A percentile compares a stretch with the other conserved stretches of the same genome.
Evolutionary conservation across 2,797 vertebrate species (phyloP).

Genomic region (Limosa lapponica): DNA sequence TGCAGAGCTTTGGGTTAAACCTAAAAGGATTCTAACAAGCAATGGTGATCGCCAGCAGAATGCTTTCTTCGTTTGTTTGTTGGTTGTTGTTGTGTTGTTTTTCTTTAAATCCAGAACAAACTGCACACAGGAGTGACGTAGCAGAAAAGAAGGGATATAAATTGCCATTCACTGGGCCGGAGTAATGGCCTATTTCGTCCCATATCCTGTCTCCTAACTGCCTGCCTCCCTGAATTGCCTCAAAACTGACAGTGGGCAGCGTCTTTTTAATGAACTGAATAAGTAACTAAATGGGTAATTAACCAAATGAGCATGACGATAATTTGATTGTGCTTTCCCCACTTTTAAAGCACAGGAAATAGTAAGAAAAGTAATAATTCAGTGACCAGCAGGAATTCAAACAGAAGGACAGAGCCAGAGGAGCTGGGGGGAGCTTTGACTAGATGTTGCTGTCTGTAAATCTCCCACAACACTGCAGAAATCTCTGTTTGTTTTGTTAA

Average conservation of each 20-base stretch:
- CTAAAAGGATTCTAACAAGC: background rate
- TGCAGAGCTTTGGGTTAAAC: background rate
- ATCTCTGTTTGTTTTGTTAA: background rate
- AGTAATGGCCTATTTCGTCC: slow-evolving; percentile 21
- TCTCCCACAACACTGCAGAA: background rate
- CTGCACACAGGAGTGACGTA: background rate
- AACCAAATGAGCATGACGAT: slow-evolving; percentile 49
- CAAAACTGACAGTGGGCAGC: slow-evolving; percentile 14
- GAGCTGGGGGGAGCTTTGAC: background rate
- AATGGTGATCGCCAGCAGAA: background rate
- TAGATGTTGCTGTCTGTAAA: background rate
- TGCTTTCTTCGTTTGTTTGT: background rate
- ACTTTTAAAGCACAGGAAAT: slow-evolving; percentile 61
- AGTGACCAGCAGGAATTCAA: slow-evolving; percentile 49
- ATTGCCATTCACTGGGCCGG: background rate
- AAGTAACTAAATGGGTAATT: slow-evolving; percentile 65
- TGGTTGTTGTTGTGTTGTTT: background rate
- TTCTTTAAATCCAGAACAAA: background rate
- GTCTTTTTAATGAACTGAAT: slow-evolving; percentile 46
- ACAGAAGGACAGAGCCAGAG: background rate
- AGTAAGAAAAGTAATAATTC: slow-evolving; percentile 35
- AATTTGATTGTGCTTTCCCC: slow-evolving; percentile 32
- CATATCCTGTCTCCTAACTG: slow-evolving; percentile 33
- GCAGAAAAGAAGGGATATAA: slow-evolving; percentile 9
- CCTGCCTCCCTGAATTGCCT: slow-evolving; percentile 15